phyloP scores from a whole-genome alignment of 2,797 vertebrate species.

The Coendou prehensilis region DNA sequence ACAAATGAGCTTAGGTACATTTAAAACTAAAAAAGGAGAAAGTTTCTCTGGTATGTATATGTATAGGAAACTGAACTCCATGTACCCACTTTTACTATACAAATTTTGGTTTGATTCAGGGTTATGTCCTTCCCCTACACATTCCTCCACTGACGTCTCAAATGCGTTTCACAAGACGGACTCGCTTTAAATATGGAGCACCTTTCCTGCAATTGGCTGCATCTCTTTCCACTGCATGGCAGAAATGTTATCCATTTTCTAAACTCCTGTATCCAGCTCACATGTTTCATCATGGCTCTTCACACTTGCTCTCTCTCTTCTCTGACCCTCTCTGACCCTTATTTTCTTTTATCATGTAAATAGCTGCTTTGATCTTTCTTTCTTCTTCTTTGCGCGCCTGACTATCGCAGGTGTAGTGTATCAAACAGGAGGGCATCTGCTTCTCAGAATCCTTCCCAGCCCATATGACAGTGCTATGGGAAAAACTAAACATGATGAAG shows the following conservation, averaged over 20 bases:
- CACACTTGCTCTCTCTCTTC: neutral
- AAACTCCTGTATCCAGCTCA: neutral
- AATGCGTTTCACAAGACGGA: neutral
- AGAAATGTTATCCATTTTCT: neutral
- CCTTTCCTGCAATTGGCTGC: neutral
- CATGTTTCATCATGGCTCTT: neutral
- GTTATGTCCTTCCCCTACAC: neutral
- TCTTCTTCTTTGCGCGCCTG: neutral
- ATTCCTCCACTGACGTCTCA: neutral
- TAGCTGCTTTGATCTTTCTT: neutral
- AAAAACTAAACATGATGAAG: neutral
- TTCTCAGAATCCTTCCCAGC: neutral
- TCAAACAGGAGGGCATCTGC: neutral
- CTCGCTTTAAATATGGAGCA: fast-evolving
- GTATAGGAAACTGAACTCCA: neutral
- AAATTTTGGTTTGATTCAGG: slow-evolving; percentile 1
- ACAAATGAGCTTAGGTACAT: neutral
- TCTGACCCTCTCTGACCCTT: neutral
- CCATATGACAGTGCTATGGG: neutral
- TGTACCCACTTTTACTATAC: neutral
- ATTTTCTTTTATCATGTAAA: neutral
- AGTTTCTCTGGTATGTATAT: neutral
- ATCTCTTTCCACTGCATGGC: neutral
- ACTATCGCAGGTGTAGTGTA: neutral
- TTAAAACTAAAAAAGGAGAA: neutral